Conservation (phyloP, 1,140 invertebrate genomes). For the Plectrocnemia conspersa region DNA sequence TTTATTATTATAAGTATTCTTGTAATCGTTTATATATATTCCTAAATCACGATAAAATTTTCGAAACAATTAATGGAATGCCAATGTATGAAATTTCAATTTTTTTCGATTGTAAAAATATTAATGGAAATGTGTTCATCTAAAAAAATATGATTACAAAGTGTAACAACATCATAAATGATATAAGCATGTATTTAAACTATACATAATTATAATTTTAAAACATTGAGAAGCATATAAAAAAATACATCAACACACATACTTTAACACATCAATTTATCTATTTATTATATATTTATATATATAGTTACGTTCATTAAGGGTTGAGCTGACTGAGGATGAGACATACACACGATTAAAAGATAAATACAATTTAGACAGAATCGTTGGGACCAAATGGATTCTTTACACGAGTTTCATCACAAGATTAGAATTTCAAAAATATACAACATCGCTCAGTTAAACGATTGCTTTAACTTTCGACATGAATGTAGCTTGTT, state of each 20-base stretch:
- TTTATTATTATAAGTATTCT: neutral
- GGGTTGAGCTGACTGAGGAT: neutral
- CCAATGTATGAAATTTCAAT: too few relatives aligned
- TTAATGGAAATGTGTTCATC: constrained; percentile 1
- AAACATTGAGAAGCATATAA: too few relatives aligned
- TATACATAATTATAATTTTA: constrained; percentile 2
- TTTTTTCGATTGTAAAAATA: neutral
- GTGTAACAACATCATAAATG: constrained; percentile 8
- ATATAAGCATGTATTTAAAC: constrained; percentile 1
- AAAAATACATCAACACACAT: too few relatives aligned
- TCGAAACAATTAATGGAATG: constrained; percentile 5
- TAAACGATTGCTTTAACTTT: too few relatives aligned
- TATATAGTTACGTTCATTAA: neutral
- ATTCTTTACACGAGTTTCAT: neutral
- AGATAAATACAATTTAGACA: neutral
- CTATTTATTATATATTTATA: constrained; percentile 6
- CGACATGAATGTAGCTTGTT: too few relatives aligned
- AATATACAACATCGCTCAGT: neutral
- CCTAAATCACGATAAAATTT: neutral
- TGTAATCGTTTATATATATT: neutral
- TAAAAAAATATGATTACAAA: constrained; percentile 9
- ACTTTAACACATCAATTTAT: too few relatives aligned
- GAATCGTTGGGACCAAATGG: neutral
- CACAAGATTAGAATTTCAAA: neutral
- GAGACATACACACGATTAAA: neutral